phyloP scores from a whole-genome alignment of 2,888 invertebrate species.

The Hyppa rectilinea region DNA sequence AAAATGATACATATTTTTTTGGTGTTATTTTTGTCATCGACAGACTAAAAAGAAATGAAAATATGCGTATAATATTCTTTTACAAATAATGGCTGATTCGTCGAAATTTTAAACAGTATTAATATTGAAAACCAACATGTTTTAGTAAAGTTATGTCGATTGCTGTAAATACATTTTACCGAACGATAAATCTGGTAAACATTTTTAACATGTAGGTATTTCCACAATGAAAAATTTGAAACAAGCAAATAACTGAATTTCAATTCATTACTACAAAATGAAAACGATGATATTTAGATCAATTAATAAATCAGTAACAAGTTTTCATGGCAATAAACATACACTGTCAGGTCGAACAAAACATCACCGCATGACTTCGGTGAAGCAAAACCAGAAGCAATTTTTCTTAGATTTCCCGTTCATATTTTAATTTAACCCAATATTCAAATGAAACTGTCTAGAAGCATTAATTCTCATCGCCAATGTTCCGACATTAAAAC shows the following conservation, averaged over 20 bases:
- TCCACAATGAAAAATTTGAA: constrained; percentile 25
- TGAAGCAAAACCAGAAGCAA: background rate
- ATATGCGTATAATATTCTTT: background rate
- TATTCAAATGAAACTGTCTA: constrained; percentile 9
- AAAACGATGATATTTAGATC: constrained; percentile 19
- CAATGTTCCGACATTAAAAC: background rate
- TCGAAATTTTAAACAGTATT: background rate
- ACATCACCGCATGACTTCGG: background rate
- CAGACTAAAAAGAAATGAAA: no score
- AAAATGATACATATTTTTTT: no score
- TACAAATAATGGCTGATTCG: background rate
- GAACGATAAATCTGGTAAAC: constrained; percentile 22
- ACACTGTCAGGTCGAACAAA: background rate
- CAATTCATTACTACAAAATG: background rate
- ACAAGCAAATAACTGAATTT: constrained; percentile 3
- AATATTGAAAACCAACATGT: background rate
- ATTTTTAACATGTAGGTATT: constrained; percentile 35
- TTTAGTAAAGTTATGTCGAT: constrained; percentile 11
- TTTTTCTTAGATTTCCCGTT: constrained; percentile 42
- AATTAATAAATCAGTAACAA: background rate
- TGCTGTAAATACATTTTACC: background rate
- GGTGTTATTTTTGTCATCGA: no score
- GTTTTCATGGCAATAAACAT: background rate
- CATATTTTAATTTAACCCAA: constrained; percentile 3
- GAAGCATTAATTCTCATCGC: background rate